phyloP scores from a whole-genome alignment of 2,113 vertebrate genomes.

The Puntigrus tetrazona region DNA sequence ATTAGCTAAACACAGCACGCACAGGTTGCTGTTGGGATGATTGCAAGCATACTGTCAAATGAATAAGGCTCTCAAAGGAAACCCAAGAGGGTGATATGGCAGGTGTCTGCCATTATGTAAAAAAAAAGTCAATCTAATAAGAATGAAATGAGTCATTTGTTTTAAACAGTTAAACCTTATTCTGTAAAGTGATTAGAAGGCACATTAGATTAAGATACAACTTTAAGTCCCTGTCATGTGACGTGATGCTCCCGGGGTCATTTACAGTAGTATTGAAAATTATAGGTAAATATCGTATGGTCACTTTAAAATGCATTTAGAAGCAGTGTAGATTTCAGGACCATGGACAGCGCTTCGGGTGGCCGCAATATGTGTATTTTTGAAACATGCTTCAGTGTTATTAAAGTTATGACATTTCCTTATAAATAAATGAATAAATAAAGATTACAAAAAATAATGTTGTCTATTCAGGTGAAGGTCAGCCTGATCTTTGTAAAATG shows the following conservation, averaged over 20 bases:
- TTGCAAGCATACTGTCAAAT: slow-evolving; percentile 43
- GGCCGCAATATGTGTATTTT: not conserved
- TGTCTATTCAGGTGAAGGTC: slow-evolving; percentile 9
- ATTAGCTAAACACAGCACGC: slow-evolving; percentile 53
- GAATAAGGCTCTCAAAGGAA: slow-evolving; percentile 52
- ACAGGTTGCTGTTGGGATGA: slow-evolving; percentile 52
- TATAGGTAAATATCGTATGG: too few relatives aligned
- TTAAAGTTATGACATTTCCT: slow-evolving; percentile 4
- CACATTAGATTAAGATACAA: too few relatives aligned
- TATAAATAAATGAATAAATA: not conserved
- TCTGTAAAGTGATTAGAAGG: not conserved
- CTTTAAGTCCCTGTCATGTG: not conserved
- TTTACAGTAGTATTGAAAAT: not conserved
- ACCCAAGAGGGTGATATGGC: slow-evolving; percentile 27
- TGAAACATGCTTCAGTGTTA: not conserved
- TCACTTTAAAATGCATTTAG: not conserved
- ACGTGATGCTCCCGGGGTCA: not conserved
- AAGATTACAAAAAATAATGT: not conserved
- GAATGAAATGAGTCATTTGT: slow-evolving; percentile 33
- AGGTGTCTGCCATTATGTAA: slow-evolving; percentile 19
- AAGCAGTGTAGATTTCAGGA: not conserved
- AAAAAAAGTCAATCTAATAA: slow-evolving; percentile 40
- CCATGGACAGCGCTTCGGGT: not conserved
- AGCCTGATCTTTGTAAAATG: slow-evolving; percentile 3
- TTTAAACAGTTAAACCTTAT: not conserved